phyloP scores from a whole-genome alignment of 1,140 invertebrate species.

The Heliconius melpomene region DNA sequence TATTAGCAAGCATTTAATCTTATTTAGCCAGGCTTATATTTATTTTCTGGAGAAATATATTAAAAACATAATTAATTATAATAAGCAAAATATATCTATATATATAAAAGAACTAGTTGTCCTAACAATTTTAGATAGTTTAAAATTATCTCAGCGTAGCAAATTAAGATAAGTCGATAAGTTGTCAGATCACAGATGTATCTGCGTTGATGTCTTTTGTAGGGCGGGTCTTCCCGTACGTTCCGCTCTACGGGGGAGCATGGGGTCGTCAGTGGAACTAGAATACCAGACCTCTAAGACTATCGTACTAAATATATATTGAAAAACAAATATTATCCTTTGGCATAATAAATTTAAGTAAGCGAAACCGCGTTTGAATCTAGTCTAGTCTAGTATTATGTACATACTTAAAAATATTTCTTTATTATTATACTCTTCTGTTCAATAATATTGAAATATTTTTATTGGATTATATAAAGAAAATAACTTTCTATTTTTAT shows the following conservation, averaged over 20 bases:
- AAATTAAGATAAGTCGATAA: not conserved
- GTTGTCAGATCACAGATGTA: not conserved
- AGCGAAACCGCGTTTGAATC: no score
- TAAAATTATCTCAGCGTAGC: not conserved
- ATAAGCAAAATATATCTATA: no score
- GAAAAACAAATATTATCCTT: no score
- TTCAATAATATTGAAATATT: not conserved
- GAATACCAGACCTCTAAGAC: not conserved
- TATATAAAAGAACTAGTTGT: no score
- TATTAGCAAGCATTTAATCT: no score
- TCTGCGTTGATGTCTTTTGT: slow-evolving; percentile 27
- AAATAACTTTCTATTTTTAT: not conserved
- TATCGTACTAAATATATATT: not conserved
- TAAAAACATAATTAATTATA: no score
- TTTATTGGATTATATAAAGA: not conserved
- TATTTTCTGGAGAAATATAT: no score
- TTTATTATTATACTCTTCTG: no score
- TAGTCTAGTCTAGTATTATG: no score
- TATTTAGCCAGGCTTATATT: no score
- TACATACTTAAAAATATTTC: no score
- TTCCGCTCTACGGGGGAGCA: not conserved
- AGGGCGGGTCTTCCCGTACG: not conserved
- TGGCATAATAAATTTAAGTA: no score
- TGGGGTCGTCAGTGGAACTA: not conserved
- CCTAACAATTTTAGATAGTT: not conserved